Percentiles rank a stretch among this genome's conserved stretches.
phyloP scores from a whole-genome alignment of 2,888 invertebrate genomes.

The Amiota minor region DNA sequence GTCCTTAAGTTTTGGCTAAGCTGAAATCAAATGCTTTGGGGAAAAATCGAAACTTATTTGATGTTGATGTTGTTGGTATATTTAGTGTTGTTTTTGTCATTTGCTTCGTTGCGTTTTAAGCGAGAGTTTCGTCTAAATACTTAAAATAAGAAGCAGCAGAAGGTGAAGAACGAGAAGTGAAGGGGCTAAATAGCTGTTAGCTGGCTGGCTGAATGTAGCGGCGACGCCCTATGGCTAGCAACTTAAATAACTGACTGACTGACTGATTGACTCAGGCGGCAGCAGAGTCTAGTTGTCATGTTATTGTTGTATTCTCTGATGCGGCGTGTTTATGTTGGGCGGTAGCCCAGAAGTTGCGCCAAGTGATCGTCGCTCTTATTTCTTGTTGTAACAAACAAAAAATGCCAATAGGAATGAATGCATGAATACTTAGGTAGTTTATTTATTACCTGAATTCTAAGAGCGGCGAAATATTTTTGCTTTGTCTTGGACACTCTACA shows the following conservation, averaged over 20 bases:
- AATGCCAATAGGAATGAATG: neutral
- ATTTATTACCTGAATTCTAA: too few species aligned
- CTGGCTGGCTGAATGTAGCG: slow-evolving; percentile 36
- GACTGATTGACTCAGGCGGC: neutral
- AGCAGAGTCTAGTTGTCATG: neutral
- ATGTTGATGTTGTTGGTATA: slow-evolving; percentile 38
- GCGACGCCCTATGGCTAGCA: slow-evolving; percentile 60
- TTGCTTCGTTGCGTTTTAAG: slow-evolving; percentile 38
- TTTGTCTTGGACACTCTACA: neutral
- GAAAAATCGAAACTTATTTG: slow-evolving; percentile 56
- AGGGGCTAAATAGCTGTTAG: neutral
- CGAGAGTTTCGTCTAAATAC: slow-evolving; percentile 1
- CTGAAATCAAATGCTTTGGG: neutral
- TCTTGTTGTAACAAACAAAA: neutral
- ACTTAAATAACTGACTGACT: neutral
- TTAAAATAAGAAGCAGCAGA: slow-evolving; percentile 35
- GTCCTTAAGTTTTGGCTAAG: neutral
- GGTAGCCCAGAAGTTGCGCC: neutral
- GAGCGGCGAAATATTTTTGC: neutral
- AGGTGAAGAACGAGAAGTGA: slow-evolving; percentile 21
- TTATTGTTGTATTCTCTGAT: neutral
- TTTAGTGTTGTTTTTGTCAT: slow-evolving; percentile 59
- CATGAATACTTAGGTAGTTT: neutral
- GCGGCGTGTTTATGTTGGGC: slow-evolving; percentile 10
- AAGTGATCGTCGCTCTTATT: too few species aligned